Conservation (phyloP, 1,140 invertebrate genomes). For the Camponotus pennsylvanicus region DNA sequence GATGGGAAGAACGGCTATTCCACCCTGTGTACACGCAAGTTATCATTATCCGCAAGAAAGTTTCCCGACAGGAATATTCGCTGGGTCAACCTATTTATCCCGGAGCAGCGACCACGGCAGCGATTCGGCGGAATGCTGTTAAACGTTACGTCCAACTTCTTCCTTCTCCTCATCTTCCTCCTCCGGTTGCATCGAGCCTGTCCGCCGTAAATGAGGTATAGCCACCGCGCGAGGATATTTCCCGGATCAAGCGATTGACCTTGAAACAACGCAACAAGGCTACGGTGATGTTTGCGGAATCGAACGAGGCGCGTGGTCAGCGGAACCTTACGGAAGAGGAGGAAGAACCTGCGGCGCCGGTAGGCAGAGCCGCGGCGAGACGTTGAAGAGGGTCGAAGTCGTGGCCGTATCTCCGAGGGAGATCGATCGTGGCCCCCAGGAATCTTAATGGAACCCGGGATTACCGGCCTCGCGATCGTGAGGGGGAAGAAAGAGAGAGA, state of each 20-base stretch:
- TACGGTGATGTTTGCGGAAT: conserved; percentile 42
- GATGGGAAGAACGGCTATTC: conserved; percentile 19
- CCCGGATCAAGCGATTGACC: conserved; percentile 59
- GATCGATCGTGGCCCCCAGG: conserved; percentile 73
- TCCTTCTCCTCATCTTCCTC: not conserved
- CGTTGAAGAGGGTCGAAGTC: conserved; percentile 76
- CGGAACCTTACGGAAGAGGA: conserved; percentile 47
- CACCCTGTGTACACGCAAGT: conserved; percentile 7
- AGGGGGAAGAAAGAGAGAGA: conserved; percentile 9
- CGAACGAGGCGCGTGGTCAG: conserved; percentile 33
- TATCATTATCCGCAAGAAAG: conserved; percentile 57
- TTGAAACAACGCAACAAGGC: conserved; percentile 55
- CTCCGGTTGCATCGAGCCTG: conserved; percentile 18
- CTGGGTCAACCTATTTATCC: conserved; percentile 57
- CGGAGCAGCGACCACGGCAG: conserved; percentile 47
- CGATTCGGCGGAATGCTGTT: conserved; percentile 56
- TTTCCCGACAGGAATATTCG: conserved; percentile 26
- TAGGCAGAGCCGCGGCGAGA: conserved; percentile 44
- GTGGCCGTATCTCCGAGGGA: conserved; percentile 67
- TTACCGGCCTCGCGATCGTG: conserved; percentile 65
- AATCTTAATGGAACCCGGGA: conserved; percentile 78
- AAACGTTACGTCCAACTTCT: conserved; percentile 27
- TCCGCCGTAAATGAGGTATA: conserved; percentile 57
- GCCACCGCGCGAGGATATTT: conserved; percentile 48
- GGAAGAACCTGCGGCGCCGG: conserved; percentile 39